Percentiles rank a stretch among this genome's conserved stretches.
These are phyloP conservation scores for Parascotia fuliginaria DNA, from an alignment of 2,888 invertebrate species.

Conservation along the genomic window DNA sequence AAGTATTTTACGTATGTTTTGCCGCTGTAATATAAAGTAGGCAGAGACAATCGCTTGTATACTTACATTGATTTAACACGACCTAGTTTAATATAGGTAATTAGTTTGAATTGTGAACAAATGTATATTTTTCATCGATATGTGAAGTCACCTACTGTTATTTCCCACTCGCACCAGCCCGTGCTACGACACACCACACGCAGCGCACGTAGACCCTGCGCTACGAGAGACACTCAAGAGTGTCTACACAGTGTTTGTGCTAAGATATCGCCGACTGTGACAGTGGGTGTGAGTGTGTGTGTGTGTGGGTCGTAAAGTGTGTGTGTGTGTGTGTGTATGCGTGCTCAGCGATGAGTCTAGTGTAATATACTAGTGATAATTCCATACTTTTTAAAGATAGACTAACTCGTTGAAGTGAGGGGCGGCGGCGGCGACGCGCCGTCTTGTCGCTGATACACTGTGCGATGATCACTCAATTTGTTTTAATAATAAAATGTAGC, in stretches of 20 bases:
- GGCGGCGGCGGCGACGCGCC: slow-evolving; percentile 5
- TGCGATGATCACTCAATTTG: slow-evolving; percentile 1
- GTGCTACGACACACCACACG: too few species aligned
- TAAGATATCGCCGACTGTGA: too few species aligned
- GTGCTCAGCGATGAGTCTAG: slow-evolving; percentile 1
- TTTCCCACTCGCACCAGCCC: too few species aligned
- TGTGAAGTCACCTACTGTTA: not conserved
- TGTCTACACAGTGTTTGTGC: too few species aligned
- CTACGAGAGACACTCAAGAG: too few species aligned
- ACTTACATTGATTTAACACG: not conserved
- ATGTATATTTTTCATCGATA: not conserved
- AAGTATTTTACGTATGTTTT: not conserved
- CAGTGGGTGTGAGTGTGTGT: not conserved
- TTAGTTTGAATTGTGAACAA: not conserved
- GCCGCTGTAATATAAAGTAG: slow-evolving; percentile 4
- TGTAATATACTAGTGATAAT: slow-evolving; percentile 26
- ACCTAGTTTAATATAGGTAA: slow-evolving; percentile 1
- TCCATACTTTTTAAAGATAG: slow-evolving; percentile 19
- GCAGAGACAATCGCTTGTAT: not conserved
- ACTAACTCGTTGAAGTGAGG: slow-evolving; percentile 14
- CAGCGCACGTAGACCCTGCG: too few species aligned
- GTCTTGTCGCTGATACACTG: not conserved
- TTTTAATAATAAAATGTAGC: not conserved
- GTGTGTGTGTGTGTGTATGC: not conserved
- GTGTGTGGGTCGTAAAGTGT: not conserved